Evolutionary conservation across 1,140 invertebrate genomes (phyloP), one percentile per base, ranked within the genome.

Genomic region (Lycorma delicatula): DNA sequence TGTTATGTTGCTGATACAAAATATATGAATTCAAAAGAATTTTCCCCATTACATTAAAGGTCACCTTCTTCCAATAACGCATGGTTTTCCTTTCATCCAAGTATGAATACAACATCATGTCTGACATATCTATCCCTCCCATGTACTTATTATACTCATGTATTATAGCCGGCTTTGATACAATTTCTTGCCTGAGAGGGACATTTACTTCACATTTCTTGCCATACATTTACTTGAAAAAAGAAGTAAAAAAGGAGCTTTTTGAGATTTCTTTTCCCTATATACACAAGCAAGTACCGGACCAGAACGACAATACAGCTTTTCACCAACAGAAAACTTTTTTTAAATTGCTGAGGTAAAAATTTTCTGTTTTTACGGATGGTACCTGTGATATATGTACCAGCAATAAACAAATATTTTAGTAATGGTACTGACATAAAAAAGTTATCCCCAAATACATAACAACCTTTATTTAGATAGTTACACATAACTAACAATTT

Each of bases 401-500:
- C 12, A 11, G 12, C 20, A 11, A 23, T 13, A 22, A 13, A 26
- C 29, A 16, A 31, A 29, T 6, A 52, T 52, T 29, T 52, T 5
- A 18, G 16, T n/a, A 52, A 20, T 12, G 31, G 31, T 3, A 11
- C 29, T 9, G 23, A 27, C 3, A 27, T 52, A 20, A 52, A 28
- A 52, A 52, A 52, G 23, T 63, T 63, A 47, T 67, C 61, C 1
- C 51, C 49, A 20, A 60, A 57, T 18, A 67, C n/a, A 51, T 63
- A 62, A 53, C 63, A 65, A 36, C 65, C 63, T 56, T 68, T 66
- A 49, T 63, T 61, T 38, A 64, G 36, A 47, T 64, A 64, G 59
- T 64, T 61, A 20, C 64, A 59, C 20, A 64, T 57, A 46, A 49
- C 48, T 34, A 68, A 49, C 28, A 68, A 58, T 61, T 68, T 64